Percentiles rank a stretch among this genome's conserved stretches.
Conservation (phyloP, 1,140 invertebrate species). For the Notospermus geniculatus region DNA sequence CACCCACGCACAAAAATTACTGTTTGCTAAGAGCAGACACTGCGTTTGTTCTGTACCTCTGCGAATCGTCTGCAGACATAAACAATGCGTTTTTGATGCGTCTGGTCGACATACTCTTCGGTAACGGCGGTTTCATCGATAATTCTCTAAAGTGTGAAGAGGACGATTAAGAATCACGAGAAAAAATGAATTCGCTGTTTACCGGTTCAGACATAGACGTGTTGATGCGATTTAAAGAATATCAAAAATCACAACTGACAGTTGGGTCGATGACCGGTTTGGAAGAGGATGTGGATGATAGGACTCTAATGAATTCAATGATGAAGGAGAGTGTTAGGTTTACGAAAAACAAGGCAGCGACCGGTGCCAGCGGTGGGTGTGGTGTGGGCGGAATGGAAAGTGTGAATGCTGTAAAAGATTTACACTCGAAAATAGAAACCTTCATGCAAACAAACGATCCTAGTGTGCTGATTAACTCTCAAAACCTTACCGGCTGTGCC, state of each 20-base stretch:
- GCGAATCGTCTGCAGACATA: slow-evolving; percentile 3
- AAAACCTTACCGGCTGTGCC: neutral
- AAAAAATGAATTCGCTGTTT: slow-evolving; percentile 3
- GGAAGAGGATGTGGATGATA: slow-evolving; percentile 6
- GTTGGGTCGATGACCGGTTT: slow-evolving; percentile 3
- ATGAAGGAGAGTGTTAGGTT: slow-evolving; percentile 7
- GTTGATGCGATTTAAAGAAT: slow-evolving; percentile 11
- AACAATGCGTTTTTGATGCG: slow-evolving; percentile 11
- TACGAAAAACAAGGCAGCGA: neutral
- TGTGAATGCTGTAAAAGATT: slow-evolving; percentile 8
- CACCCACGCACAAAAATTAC: slow-evolving; percentile 9
- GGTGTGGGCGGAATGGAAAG: neutral
- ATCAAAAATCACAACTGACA: slow-evolving; percentile 8
- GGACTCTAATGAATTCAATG: slow-evolving; percentile 8
- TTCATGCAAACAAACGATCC: slow-evolving; percentile 8
- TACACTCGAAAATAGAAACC: slow-evolving; percentile 1
- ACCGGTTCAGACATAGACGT: slow-evolving; percentile 1
- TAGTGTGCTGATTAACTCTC: neutral
- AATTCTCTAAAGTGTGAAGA: slow-evolving; percentile 6
- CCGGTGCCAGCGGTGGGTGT: neutral
- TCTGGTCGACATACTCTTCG: slow-evolving; percentile 2
- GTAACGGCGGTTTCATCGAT: slow-evolving; percentile 6
- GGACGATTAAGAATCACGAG: neutral
- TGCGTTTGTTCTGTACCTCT: neutral
- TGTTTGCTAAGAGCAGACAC: slow-evolving; percentile 7